These are phyloP conservation scores for Gnatocerus cornutus DNA, from an alignment of 2,888 invertebrate genomes.

Conservation along the genomic window DNA sequence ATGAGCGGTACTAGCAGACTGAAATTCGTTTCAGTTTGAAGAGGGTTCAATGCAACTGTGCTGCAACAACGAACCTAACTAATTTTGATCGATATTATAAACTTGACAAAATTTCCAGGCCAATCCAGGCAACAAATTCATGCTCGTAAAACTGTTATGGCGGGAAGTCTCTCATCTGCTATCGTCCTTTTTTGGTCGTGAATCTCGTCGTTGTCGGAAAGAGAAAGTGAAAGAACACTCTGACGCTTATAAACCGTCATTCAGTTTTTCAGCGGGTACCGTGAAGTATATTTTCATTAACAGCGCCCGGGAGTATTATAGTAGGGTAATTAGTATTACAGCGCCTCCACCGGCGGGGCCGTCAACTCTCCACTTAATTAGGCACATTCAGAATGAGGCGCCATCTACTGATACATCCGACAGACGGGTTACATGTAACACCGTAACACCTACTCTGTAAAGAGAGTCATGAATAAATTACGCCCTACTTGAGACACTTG, in stretches of 20 bases:
- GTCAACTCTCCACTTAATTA: constrained; percentile 66
- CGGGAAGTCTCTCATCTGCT: constrained; percentile 16
- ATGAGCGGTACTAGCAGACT: constrained; percentile 9
- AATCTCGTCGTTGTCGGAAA: constrained; percentile 33
- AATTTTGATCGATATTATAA: constrained; percentile 23
- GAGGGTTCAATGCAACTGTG: not conserved
- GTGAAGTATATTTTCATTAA: constrained; percentile 68
- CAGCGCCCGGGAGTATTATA: constrained; percentile 65
- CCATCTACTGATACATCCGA: constrained; percentile 45
- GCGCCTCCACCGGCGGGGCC: constrained; percentile 61
- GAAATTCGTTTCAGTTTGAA: constrained; percentile 7
- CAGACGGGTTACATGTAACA: constrained; percentile 44
- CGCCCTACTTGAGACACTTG: constrained; percentile 9
- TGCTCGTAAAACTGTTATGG: constrained; percentile 38
- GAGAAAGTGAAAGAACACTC: constrained; percentile 47
- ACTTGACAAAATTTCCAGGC: not conserved
- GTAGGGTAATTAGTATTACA: constrained; percentile 66
- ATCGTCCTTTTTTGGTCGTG: constrained; percentile 6
- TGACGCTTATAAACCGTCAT: constrained; percentile 58
- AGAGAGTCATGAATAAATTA: constrained; percentile 51
- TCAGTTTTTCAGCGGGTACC: constrained; percentile 58
- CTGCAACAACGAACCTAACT: not conserved
- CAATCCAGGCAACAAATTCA: constrained; percentile 39
- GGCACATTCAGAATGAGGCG: constrained; percentile 55
- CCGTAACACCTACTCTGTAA: constrained; percentile 40